phyloP scores from a whole-genome alignment of 1,140 invertebrate species.

The Portunus trituberculatus region DNA sequence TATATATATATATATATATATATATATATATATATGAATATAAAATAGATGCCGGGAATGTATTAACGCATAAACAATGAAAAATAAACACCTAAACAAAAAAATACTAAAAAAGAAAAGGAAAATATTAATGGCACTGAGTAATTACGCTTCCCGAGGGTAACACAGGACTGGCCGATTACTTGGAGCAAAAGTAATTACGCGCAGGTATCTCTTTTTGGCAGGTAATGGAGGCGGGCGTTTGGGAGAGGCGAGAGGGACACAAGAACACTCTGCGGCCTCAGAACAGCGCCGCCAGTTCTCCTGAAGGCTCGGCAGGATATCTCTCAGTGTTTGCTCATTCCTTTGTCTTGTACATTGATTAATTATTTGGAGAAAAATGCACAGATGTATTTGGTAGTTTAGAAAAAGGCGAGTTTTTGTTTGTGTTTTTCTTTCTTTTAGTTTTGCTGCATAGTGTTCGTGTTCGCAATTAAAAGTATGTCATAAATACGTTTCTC shows the following conservation, averaged over 20 bases:
- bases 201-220: neutral
- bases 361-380: too few relatives aligned
- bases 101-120: neutral
- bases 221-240: neutral
- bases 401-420: too few relatives aligned
- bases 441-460: too few relatives aligned
- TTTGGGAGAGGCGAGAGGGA: neutral
- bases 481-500: too few relatives aligned
- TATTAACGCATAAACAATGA: neutral
- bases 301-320: neutral
- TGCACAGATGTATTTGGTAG: too few relatives aligned
- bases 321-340: neutral
- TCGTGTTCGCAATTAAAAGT: too few relatives aligned
- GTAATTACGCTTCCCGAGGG: neutral
- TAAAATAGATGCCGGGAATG: neutral
- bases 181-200: neutral
- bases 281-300: neutral
- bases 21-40: neutral
- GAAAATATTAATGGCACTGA: neutral
- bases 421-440: too few relatives aligned
- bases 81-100: too few relatives aligned
- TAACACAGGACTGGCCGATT: neutral
- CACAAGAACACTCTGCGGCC: neutral
- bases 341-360: neutral
- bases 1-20: slow-evolving; percentile 56